phyloP scores from a whole-genome alignment of 2,113 vertebrate species.

The Otus sunia region DNA sequence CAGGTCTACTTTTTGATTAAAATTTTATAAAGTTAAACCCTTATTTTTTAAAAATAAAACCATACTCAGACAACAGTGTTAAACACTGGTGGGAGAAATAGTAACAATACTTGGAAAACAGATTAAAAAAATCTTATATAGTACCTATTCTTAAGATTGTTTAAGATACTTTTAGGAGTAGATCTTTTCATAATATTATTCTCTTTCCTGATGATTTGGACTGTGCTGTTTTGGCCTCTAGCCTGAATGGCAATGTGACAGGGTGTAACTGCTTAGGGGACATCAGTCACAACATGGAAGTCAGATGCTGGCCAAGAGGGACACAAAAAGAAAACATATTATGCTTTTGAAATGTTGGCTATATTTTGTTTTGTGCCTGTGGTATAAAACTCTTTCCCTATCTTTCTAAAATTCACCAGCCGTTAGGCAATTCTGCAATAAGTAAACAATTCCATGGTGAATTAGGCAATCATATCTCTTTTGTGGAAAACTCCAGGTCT shows the following conservation, averaged over 20 bases:
- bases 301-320: conserved; percentile 7
- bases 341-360: conserved; percentile 6
- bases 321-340: conserved; percentile 24
- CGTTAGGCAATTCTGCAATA: neutral
- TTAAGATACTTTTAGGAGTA: neutral
- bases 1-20: neutral
- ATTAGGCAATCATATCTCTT: conserved; percentile 30
- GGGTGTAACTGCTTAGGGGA: neutral
- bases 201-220: neutral
- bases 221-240: conserved; percentile 17
- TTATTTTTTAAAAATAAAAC: neutral
- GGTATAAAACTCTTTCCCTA: neutral
- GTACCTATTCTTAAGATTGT: neutral
- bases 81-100: neutral
- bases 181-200: neutral
- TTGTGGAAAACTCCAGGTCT: conserved; percentile 8
- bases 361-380: conserved; percentile 1
- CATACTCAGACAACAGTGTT: neutral
- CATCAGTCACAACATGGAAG: neutral
- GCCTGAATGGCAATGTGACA: conserved; percentile 24
- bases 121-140: neutral
- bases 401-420: conserved; percentile 20
- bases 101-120: neutral
- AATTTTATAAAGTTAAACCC: neutral
- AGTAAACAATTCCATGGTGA: conserved; percentile 49